These are phyloP conservation scores for Mongoloraphidia duomilia DNA, from an alignment of 2,888 invertebrate genomes.

Conservation along the genomic window DNA sequence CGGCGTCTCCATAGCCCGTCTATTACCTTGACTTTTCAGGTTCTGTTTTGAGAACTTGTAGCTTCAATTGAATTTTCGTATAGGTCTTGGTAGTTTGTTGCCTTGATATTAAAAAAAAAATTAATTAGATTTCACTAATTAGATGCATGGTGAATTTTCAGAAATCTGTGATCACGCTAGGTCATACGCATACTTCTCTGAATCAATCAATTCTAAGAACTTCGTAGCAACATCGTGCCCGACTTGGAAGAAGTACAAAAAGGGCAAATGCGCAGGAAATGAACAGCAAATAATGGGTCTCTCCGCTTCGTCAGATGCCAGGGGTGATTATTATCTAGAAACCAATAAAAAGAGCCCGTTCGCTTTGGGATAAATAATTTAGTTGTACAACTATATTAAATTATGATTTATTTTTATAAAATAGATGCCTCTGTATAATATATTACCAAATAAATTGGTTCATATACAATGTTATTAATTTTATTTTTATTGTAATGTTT, in stretches of 20 bases:
- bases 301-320: neutral
- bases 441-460: too few relatives aligned
- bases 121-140: neutral
- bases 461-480: too few relatives aligned
- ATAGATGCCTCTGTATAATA: too few relatives aligned
- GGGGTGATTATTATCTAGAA: neutral
- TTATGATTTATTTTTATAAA: neutral
- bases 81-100: too few relatives aligned
- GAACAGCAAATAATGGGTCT: neutral
- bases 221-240: constrained; percentile 26
- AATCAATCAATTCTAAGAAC: constrained; percentile 29
- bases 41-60: too few relatives aligned
- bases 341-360: neutral
- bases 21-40: too few relatives aligned
- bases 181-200: constrained; percentile 31
- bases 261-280: constrained; percentile 20
- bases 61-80: neutral
- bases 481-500: too few relatives aligned
- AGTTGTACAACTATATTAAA: neutral
- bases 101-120: too few relatives aligned
- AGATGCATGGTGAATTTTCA: constrained; percentile 16
- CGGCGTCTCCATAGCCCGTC: too few relatives aligned
- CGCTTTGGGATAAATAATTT: neutral
- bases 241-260: constrained; percentile 23
- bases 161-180: constrained; percentile 34